Evolutionary conservation across 2,797 vertebrate genomes (phyloP), one percentile per base, ranked within the genome.

Genomic region (Coccyzus lansbergi): DNA sequence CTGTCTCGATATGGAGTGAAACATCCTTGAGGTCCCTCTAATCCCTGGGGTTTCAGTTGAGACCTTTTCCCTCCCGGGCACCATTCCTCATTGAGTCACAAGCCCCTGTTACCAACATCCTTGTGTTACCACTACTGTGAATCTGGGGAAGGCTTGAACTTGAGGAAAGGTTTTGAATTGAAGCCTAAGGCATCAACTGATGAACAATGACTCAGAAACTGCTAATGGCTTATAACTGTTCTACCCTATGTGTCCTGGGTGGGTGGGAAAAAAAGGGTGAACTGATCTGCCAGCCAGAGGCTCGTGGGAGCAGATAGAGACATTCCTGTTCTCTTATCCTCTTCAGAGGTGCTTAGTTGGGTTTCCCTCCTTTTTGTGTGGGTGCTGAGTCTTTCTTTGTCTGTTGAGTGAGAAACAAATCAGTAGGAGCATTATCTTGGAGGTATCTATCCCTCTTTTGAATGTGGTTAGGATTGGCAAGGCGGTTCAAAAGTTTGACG

Each of bases 381-480:
- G 75, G 49, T 74, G 71, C 53, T 74, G 78, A 91, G 16, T 68
- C 89, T 89, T 42, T 72, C 81, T 89, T 95, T 92, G 88, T 92
- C n/a, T 86, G 31, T 64, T 87, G 75, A 74, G 48, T 56, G 75
- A 87, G 89, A 94, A 91, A 92, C 91, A 96, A 96, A 92, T 83
- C 79, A 71, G 87, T 7, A 76, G 87, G 58, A 87, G 31, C 1
- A 0, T 92, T 96, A 95, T 93, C 95, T 88, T 12, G 22, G 51
- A 86, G 58, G 65, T 65, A 95, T 94, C 94, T 96, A 71, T 33
- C 46, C 12, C 44, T 75, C 31, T 85, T 87, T 56, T 20, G 12
- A 85, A 83, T 88, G 91, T 17, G 87, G 89, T 94, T 96, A 83
- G 65, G 91, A 78, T 1, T 78, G 82, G 82, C 46, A 56, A 83